Base-by-base conservation (phyloP, 2,797 vertebrate genomes). In the Cynopterus sphinx region DNA sequence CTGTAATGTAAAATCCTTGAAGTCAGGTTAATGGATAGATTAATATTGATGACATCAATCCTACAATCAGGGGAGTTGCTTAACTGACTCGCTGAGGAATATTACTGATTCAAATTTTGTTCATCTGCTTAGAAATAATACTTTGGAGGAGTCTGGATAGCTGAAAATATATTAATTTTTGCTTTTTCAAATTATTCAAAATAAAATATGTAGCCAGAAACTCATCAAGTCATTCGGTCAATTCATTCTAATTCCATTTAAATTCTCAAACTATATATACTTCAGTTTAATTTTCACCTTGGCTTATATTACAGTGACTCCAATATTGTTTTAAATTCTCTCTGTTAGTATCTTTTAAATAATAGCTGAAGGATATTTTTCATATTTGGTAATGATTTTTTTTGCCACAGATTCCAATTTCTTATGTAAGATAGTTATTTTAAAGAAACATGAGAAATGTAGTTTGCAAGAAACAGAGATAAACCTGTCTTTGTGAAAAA, bases 91-190 rank as follows among this genome's bases (percentile, higher is more conserved):
- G 3, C 15, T 71, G 59, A n/a, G 28, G 22, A 87, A 84, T 5
- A 79, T 79, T 87, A 59, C 21, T 87, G 70, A 79, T 94, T 94
- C 36, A 85, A 94, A 92, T 88, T 92, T 71, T 91, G 4, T 67
- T 71, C 21, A 67, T 94, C 49, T 94, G 28, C 61, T 85, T 91
- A 36, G 9, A 70, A 91, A 73, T 36, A 78, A 79, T 75, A 79
- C 51, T 84, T 93, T 43, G 10, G 12, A 11, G 26, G 28, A 82
- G 21, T 55, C 68, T 88, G 41, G 7, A 4, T 61, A 86, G 28
- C n/a, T 92, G 51, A 39, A 88, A 74, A 71, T 67, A 88, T 77
- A 88, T 90, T 84, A 74, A 87, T 78, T 82, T 92, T 84, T 70
- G 15, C 51, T 28, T 90, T 90, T 87, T 65, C 33, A 84, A 55